A percentile compares a stretch with the other conserved stretches of the same genome.
These are phyloP conservation scores for Pharmacophagus antenor DNA, from an alignment of 2,888 invertebrate genomes.

Conservation along the genomic window DNA sequence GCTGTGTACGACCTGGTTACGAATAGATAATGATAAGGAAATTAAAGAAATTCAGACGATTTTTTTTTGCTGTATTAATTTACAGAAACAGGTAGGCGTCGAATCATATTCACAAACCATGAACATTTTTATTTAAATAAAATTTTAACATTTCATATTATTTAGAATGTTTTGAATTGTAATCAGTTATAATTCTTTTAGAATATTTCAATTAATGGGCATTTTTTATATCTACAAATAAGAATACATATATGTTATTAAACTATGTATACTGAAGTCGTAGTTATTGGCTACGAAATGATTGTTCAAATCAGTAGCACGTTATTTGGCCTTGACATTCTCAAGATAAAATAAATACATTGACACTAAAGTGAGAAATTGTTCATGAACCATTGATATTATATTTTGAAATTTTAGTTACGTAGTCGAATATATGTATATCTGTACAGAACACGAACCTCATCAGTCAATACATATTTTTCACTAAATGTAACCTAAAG, in stretches of 20 bases:
- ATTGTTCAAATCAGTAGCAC: slow-evolving; percentile 8
- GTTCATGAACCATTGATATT: slow-evolving; percentile 1
- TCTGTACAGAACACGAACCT: too few relatives aligned
- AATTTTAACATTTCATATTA: not conserved
- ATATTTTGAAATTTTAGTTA: not conserved
- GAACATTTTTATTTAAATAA: too few relatives aligned
- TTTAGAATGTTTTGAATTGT: too few relatives aligned
- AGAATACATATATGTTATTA: slow-evolving; percentile 5
- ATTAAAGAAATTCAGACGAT: not conserved
- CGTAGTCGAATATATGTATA: not conserved
- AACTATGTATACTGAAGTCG: not conserved
- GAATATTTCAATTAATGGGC: not conserved
- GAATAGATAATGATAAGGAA: slow-evolving; percentile 1
- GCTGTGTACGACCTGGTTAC: slow-evolving; percentile 3
- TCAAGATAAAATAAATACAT: slow-evolving; percentile 4
- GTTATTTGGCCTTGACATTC: slow-evolving; percentile 7
- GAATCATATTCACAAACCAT: not conserved
- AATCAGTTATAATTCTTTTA: not conserved
- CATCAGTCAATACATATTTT: too few relatives aligned
- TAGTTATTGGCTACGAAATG: slow-evolving; percentile 15
- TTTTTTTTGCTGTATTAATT: too few relatives aligned
- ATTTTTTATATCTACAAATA: not conserved
- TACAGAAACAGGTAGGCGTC: not conserved
- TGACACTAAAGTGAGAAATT: slow-evolving; percentile 12
- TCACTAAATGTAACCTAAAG: too few relatives aligned